A percentile compares a stretch with the other conserved stretches of the same genome.
These are phyloP conservation scores for Cepaea nemoralis DNA, from an alignment of 1,140 invertebrate genomes.

Conservation along the genomic window DNA sequence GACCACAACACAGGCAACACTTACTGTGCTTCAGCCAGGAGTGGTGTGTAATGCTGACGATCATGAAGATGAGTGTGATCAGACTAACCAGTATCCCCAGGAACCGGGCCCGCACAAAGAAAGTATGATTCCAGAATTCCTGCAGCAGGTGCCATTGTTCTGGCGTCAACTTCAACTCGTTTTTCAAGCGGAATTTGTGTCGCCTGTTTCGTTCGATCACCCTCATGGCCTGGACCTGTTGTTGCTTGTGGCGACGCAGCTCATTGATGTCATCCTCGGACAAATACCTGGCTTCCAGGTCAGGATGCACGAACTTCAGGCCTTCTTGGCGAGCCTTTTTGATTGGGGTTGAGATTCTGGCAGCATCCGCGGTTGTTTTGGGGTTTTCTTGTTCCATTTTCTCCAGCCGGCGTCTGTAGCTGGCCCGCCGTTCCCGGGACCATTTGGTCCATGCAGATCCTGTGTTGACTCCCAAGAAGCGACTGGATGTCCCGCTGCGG, in stretches of 20 bases:
- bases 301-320: conserved; percentile 66
- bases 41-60: conserved; percentile 54
- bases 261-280: conserved; percentile 65
- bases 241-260: conserved; percentile 57
- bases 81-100: conserved; percentile 60
- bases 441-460: conserved; percentile 67
- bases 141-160: conserved; percentile 62
- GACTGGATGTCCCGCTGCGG: conserved; percentile 43
- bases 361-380: conserved; percentile 28
- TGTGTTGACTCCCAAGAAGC: conserved; percentile 55
- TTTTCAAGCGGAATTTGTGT: conserved; percentile 49
- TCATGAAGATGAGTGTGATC: conserved; percentile 51
- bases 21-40: conserved; percentile 59
- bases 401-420: conserved; percentile 59
- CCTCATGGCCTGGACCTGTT: conserved; percentile 59
- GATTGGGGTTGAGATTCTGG: conserved; percentile 66
- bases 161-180: conserved; percentile 55
- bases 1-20: conserved; percentile 29
- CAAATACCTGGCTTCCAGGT: conserved; percentile 63
- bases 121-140: conserved; percentile 66
- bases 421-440: conserved; percentile 64
- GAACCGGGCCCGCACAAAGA: conserved; percentile 61
- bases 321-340: conserved; percentile 69
- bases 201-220: conserved; percentile 64
- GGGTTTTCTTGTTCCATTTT: conserved; percentile 55